Evolutionary conservation across 1,140 invertebrate species (phyloP).

Genomic region (Lordiphosa collinella): DNA sequence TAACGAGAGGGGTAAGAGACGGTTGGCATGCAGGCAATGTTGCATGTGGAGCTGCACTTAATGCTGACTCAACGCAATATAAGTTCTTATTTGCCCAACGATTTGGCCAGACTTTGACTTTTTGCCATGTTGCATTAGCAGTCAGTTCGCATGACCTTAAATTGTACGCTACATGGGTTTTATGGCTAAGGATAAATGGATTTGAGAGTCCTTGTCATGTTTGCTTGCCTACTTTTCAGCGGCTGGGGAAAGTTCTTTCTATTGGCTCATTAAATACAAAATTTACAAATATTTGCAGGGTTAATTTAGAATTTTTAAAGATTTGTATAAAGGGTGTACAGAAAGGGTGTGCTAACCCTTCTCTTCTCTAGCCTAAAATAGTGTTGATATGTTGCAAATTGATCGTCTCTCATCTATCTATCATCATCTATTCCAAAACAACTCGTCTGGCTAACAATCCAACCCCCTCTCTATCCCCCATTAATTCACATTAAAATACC

Average conservation of each 20-base stretch:
- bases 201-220: not conserved
- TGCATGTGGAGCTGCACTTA: constrained; percentile 67
- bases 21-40: constrained; percentile 60
- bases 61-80: constrained; percentile 67
- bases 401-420: too few species aligned
- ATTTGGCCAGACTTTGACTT: constrained; percentile 24
- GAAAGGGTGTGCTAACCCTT: too few species aligned
- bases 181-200: constrained; percentile 1
- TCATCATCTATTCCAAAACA: too few species aligned
- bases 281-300: too few species aligned
- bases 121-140: constrained; percentile 30
- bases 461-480: not conserved
- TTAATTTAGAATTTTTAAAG: too few species aligned
- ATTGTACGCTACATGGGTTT: constrained; percentile 30
- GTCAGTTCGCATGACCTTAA: constrained; percentile 19
- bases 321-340: too few species aligned
- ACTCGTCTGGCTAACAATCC: not conserved
- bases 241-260: not conserved
- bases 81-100: constrained; percentile 63
- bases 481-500: not conserved
- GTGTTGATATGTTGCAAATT: too few species aligned
- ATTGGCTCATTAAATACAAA: too few species aligned
- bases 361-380: not conserved
- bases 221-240: not conserved
- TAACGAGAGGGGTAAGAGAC: not conserved